Percentiles rank a stretch among this genome's conserved stretches.
These are phyloP conservation scores for Sericinus montela DNA, from an alignment of 2,888 invertebrate genomes.

Conservation along the genomic window DNA sequence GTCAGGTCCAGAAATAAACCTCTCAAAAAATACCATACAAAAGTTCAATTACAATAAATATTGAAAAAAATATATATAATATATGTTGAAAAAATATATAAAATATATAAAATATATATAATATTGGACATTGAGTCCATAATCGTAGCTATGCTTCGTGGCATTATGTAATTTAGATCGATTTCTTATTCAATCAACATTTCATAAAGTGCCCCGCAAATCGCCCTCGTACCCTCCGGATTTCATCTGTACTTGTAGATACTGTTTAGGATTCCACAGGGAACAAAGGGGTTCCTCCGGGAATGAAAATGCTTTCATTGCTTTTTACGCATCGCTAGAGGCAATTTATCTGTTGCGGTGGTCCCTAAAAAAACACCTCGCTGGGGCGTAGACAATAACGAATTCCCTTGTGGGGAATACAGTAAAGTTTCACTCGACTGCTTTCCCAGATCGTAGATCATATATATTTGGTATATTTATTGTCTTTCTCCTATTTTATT, in stretches of 20 bases:
- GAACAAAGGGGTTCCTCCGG: slow-evolving; percentile 59
- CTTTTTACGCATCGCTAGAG: slow-evolving; percentile 73
- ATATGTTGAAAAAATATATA: too few relatives aligned
- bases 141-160: neutral
- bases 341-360: slow-evolving; percentile 71
- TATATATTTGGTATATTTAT: slow-evolving; percentile 8
- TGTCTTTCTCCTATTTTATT: neutral
- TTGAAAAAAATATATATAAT: too few relatives aligned
- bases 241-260: slow-evolving; percentile 67
- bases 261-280: slow-evolving; percentile 71
- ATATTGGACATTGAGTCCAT: too few relatives aligned
- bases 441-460: slow-evolving; percentile 20
- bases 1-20: too few relatives aligned
- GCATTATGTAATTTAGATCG: slow-evolving; percentile 11
- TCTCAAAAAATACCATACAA: too few relatives aligned
- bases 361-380: slow-evolving; percentile 46
- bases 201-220: slow-evolving; percentile 38
- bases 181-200: slow-evolving; percentile 20
- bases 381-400: slow-evolving; percentile 43
- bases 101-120: too few relatives aligned
- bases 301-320: slow-evolving; percentile 76
- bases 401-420: slow-evolving; percentile 52
- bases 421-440: slow-evolving; percentile 34
- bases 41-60: too few relatives aligned
- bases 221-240: slow-evolving; percentile 45